phyloP scores from a whole-genome alignment of 2,113 vertebrate species.

The Hyperoodon ampullatus region DNA sequence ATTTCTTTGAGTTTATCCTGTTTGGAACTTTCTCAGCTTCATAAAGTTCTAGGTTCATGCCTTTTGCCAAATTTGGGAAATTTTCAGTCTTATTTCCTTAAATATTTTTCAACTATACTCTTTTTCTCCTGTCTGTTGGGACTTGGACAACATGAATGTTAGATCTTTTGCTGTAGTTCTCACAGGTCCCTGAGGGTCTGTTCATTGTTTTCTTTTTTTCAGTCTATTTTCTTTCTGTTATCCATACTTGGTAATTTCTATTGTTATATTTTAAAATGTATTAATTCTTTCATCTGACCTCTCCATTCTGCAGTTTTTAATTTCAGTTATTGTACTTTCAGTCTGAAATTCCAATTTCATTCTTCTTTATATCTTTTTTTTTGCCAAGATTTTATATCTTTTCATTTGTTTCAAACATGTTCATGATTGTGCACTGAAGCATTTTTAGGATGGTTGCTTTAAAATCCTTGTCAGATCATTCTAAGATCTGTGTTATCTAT shows the following conservation, averaged over 20 bases:
- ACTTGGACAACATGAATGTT: not conserved
- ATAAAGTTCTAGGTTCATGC: not conserved
- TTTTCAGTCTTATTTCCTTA: not conserved
- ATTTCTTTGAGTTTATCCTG: not conserved
- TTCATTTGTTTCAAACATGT: conserved; percentile 5
- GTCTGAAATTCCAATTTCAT: not conserved
- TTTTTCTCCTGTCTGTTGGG: not conserved
- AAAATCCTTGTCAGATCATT: not conserved
- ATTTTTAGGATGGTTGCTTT: not conserved
- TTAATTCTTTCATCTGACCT: not conserved
- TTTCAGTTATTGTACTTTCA: not conserved
- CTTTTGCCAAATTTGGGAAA: not conserved
- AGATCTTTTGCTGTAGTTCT: not conserved
- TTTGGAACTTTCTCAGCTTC: not conserved
- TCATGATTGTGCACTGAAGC: not conserved
- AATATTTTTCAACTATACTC: not conserved
- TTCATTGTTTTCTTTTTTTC: not conserved
- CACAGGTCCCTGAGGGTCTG: not conserved
- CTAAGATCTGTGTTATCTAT: not conserved
- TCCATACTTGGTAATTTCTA: not conserved
- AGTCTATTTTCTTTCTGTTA: not conserved
- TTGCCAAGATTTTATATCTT: not conserved
- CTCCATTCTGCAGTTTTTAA: not conserved
- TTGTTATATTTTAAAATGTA: not conserved
- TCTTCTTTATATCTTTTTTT: conserved; percentile 1